Percentiles rank a stretch among this genome's conserved stretches.
Evolutionary conservation across 2,888 invertebrate species (phyloP).

Genomic region (Cerastis rubricosa): DNA sequence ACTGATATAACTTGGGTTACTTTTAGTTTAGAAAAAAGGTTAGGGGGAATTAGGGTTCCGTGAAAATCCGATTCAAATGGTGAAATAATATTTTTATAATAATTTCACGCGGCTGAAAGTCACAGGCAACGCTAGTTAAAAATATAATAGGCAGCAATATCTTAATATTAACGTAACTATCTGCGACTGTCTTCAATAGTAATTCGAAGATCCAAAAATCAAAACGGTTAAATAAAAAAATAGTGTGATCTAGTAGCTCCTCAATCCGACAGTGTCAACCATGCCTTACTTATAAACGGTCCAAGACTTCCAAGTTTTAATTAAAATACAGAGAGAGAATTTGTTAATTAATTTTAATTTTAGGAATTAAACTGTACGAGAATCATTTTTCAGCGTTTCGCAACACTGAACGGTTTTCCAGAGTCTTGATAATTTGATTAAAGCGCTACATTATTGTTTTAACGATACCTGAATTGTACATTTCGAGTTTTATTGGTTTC

Average conservation of each 20-base stretch:
- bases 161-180: not conserved
- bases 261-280: slow-evolving; percentile 37
- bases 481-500: slow-evolving; percentile 17
- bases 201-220: not conserved
- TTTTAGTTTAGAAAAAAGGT: too few relatives aligned
- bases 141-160: not conserved
- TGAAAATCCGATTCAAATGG: too few relatives aligned
- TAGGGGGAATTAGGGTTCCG: too few relatives aligned
- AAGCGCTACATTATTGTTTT: slow-evolving; percentile 20
- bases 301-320: slow-evolving; percentile 68
- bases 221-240: not conserved
- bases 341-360: slow-evolving; percentile 69
- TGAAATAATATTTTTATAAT: too few relatives aligned
- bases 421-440: slow-evolving; percentile 6
- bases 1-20: too few relatives aligned
- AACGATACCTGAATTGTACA: slow-evolving; percentile 9
- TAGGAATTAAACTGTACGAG: slow-evolving; percentile 55
- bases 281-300: slow-evolving; percentile 49
- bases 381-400: slow-evolving; percentile 36
- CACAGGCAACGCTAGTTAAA: too few relatives aligned
- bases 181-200: not conserved
- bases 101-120: too few relatives aligned
- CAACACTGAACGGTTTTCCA: slow-evolving; percentile 10
- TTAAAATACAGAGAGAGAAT: slow-evolving; percentile 70
- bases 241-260: not conserved